These are phyloP conservation scores for Enteromius trimaculatus DNA, from an alignment of 2,797 vertebrate species.

Conservation along the genomic window DNA sequence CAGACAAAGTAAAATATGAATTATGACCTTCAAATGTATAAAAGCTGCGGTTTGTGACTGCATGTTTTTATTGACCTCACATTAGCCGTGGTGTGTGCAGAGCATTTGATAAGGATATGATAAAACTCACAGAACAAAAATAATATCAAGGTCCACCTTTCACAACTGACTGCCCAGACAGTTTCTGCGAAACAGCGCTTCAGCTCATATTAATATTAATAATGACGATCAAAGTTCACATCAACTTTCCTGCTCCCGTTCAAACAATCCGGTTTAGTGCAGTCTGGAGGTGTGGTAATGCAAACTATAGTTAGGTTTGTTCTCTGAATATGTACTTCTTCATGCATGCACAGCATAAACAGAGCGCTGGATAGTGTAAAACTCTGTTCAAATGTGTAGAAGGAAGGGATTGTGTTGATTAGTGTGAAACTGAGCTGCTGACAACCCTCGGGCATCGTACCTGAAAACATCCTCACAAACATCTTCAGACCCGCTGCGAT, in stretches of 20 bases:
- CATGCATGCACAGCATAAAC: not conserved
- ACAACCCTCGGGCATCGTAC: constrained; percentile 30
- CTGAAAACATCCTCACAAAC: constrained; percentile 23
- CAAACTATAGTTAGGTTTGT: constrained; percentile 19
- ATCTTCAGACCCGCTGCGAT: not conserved
- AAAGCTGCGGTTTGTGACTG: constrained; percentile 8
- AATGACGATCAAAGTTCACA: constrained; percentile 31
- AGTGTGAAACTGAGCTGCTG: constrained; percentile 31
- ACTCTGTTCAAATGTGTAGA: not conserved
- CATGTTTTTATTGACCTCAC: not conserved
- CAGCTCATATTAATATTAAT: constrained; percentile 20
- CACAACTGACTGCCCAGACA: constrained; percentile 13
- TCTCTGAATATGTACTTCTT: not conserved
- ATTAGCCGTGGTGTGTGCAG: not conserved
- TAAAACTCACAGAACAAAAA: constrained; percentile 26
- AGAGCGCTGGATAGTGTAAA: not conserved
- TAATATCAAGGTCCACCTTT: constrained; percentile 42
- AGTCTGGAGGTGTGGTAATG: constrained; percentile 22
- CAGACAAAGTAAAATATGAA: constrained; percentile 35
- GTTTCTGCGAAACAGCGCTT: constrained; percentile 27
- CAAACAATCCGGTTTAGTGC: constrained; percentile 16
- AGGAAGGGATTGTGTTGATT: constrained; percentile 15
- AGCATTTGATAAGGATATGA: constrained; percentile 23
- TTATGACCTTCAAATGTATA: constrained; percentile 36
- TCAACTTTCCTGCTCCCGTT: not conserved